Percentiles rank a stretch among this genome's conserved stretches.
Conservation (phyloP, 92 coral and sea anemone genomes). For the Parazoanthus swiftii region DNA sequence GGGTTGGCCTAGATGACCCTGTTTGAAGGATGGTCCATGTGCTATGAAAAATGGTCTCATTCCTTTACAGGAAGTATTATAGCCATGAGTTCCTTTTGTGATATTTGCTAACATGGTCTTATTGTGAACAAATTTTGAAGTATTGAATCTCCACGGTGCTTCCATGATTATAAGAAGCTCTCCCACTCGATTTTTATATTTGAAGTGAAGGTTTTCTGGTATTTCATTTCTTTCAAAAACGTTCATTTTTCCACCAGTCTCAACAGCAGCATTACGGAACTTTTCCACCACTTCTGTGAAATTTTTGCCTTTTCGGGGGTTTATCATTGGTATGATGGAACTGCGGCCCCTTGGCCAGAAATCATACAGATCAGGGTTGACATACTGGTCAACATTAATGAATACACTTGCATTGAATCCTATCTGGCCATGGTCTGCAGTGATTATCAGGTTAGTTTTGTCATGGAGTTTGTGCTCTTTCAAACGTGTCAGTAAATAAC, state of each 20-base stretch:
- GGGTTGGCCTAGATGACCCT: constrained; percentile 48
- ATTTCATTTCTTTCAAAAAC: constrained; percentile 58
- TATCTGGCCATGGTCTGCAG: constrained; percentile 82
- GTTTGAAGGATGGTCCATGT: constrained; percentile 74
- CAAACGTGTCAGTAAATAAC: constrained; percentile 52
- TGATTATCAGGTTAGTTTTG: constrained; percentile 64
- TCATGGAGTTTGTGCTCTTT: constrained; percentile 33
- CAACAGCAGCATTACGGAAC: constrained; percentile 43
- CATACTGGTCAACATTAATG: constrained; percentile 53
- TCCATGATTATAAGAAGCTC: constrained; percentile 1
- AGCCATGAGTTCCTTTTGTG: constrained; percentile 63
- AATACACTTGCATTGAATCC: constrained; percentile 49
- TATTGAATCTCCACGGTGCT: constrained; percentile 5
- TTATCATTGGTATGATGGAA: constrained; percentile 37
- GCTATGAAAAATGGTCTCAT: constrained; percentile 76
- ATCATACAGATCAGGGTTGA: constrained; percentile 45
- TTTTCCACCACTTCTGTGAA: constrained; percentile 41
- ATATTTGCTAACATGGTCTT: not conserved
- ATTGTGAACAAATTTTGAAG: not conserved
- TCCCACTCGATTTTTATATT: constrained; percentile 47
- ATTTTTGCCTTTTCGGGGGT: constrained; percentile 24
- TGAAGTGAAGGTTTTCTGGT: constrained; percentile 57
- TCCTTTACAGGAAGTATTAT: constrained; percentile 45
- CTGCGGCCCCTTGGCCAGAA: constrained; percentile 36
- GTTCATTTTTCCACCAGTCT: constrained; percentile 32